Evolutionary conservation across 2,797 vertebrate species (phyloP), one percentile per base, ranked within the genome.

Genomic region (Anableps anableps): DNA sequence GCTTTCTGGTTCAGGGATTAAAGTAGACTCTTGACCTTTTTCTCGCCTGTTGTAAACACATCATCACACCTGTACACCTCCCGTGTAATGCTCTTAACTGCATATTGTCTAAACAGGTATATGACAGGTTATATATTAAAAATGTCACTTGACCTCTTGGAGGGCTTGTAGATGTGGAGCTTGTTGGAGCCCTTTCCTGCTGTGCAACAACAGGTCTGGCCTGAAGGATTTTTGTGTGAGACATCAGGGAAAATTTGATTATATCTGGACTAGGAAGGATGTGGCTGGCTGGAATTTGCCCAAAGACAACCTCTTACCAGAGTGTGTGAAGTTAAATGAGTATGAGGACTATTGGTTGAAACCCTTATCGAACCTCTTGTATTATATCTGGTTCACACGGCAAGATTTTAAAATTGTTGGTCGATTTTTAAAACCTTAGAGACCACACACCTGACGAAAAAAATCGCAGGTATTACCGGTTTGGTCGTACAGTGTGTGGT

Each of bases 201-300:
- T 68, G 5, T 19, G 16, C 47, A 50, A 17, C 45, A 50, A 26
- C 34, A 50, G 31, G 47, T 51, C 23, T 68, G 19, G 14, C 47
- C 31, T 21, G 45, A 38, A 66, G 43, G 60, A 14, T 10, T n/a
- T 68, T n/a, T n/a, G 8, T 38, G 31, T 38, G 45, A 26, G 47
- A n/a, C 23, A 5, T 50, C 47, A 19, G 31, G 75, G 47, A 53
- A 77, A 60, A 19, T 77, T 51, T 66, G 31, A 50, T 68, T 64
- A 23, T 66, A 64, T 50, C 3, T 50, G 10, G 21, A 48, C 48
- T 6, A 48, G n/a, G n/a, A 75, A 45, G 21, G 55, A 62, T 62
- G 41, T 62, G 38, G 26, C 38, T 75, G 55, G 41, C 19, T 58
- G 50, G 26, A n/a, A 23, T 75, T 75, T 60, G 17, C 74, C 36